These are phyloP conservation scores for Lamellibrachia columna DNA, from an alignment of 2,888 invertebrate genomes.

Conservation along the genomic window DNA sequence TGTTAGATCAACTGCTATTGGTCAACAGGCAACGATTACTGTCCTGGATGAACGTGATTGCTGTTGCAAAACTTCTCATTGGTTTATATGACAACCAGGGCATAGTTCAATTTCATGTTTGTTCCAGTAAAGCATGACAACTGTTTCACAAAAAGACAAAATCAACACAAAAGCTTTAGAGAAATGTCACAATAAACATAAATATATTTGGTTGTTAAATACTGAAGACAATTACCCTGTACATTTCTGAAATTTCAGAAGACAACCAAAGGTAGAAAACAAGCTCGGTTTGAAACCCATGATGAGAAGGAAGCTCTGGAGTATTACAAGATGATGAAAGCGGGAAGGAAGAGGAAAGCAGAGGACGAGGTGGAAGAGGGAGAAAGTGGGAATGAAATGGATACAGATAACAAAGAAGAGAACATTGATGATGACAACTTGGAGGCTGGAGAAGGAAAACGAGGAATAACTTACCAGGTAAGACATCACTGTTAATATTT, in stretches of 20 bases:
- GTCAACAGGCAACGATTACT: too few species aligned
- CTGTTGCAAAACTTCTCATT: too few species aligned
- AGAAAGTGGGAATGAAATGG: conserved; percentile 37
- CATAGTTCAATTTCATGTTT: too few species aligned
- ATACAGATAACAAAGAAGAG: conserved; percentile 32
- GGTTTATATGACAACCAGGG: too few species aligned
- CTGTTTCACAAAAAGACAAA: too few species aligned
- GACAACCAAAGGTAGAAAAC: conserved; percentile 28
- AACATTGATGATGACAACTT: not conserved
- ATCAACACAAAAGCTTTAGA: too few species aligned
- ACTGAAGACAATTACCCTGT: too few species aligned
- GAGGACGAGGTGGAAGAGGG: conserved; percentile 30
- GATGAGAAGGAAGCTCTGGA: conserved; percentile 57
- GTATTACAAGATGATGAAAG: conserved; percentile 54
- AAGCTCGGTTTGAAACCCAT: conserved; percentile 48
- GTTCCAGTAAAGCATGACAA: too few species aligned
- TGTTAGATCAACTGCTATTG: too few species aligned
- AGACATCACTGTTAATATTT: not conserved
- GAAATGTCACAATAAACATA: too few species aligned
- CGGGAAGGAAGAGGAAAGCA: conserved; percentile 28
- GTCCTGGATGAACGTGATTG: too few species aligned
- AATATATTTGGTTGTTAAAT: too few species aligned
- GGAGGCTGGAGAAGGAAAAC: conserved; percentile 70
- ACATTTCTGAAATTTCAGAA: not conserved
- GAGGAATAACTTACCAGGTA: conserved; percentile 82